These are phyloP conservation scores for Verasper variegatus DNA, from an alignment of 2,113 vertebrate species.

Conservation along the genomic window DNA sequence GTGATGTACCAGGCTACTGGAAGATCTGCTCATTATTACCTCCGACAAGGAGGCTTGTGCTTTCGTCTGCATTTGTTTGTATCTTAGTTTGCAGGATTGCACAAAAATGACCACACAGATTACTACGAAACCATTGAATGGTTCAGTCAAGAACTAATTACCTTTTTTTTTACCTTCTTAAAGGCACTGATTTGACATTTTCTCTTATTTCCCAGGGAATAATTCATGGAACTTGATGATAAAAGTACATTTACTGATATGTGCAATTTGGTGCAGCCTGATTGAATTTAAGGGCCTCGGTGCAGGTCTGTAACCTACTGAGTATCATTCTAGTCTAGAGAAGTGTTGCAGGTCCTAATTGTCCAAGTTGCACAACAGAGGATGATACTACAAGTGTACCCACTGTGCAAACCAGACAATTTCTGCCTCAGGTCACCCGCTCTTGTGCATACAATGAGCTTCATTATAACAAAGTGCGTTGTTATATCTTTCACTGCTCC, in stretches of 20 bases:
- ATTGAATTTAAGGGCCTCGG: background rate
- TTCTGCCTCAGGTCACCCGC: constrained; percentile 29
- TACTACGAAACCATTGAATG: too few species aligned
- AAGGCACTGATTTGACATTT: too few species aligned
- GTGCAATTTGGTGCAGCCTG: too few species aligned
- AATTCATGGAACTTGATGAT: too few species aligned
- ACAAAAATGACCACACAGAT: too few species aligned
- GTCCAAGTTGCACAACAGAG: constrained; percentile 9
- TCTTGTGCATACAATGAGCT: constrained; percentile 49
- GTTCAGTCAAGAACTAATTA: too few species aligned
- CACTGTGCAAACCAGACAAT: constrained; percentile 17
- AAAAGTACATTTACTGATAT: too few species aligned
- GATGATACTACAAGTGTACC: background rate
- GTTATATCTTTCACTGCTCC: constrained; percentile 58
- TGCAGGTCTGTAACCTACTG: background rate
- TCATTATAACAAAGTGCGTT: constrained; percentile 50
- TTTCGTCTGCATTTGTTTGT: too few species aligned
- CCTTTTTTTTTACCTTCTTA: too few species aligned
- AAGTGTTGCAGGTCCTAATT: background rate
- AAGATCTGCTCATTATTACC: background rate
- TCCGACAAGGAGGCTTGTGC: too few species aligned
- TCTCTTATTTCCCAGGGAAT: too few species aligned
- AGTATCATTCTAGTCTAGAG: background rate
- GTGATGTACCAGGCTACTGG: background rate
- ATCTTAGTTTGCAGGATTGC: too few species aligned